Evolutionary conservation across 2,888 invertebrate genomes (phyloP).

Genomic region (Orthosia cruda): DNA sequence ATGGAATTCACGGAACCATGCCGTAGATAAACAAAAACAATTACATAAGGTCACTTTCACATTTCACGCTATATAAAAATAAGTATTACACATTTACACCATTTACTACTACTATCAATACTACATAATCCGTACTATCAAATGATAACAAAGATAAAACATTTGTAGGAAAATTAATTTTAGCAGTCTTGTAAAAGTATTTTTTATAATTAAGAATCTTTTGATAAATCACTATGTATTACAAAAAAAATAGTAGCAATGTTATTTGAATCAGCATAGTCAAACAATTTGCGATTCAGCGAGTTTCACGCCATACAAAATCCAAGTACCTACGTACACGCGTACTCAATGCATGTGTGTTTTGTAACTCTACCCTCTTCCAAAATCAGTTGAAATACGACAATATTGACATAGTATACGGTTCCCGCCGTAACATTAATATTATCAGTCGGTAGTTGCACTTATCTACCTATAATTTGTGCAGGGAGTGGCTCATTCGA

Average conservation of each 20-base stretch:
- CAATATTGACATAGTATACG: conserved; percentile 50
- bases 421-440: conserved; percentile 30
- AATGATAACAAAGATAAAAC: conserved; percentile 3
- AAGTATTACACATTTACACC: neutral
- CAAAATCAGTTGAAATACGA: conserved; percentile 35
- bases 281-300: conserved; percentile 27
- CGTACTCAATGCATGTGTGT: neutral
- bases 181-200: conserved; percentile 3
- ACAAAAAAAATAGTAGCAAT: neutral
- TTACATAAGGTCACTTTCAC: conserved; percentile 10
- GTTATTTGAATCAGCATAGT: neutral
- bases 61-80: conserved; percentile 14
- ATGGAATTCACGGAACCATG: neutral
- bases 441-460: conserved; percentile 64
- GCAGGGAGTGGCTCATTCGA: conserved; percentile 65
- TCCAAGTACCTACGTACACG: neutral
- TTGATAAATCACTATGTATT: conserved; percentile 7
- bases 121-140: conserved; percentile 26
- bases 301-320: neutral
- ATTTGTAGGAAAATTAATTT: conserved; percentile 5
- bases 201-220: conserved; percentile 2
- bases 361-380: conserved; percentile 5
- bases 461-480: conserved; percentile 65
- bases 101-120: conserved; percentile 23
- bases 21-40: neutral